Percentiles rank a stretch among this genome's conserved stretches.
These are phyloP conservation scores for Hipparchia sbordonii DNA, from an alignment of 2,888 invertebrate species.

Conservation along the genomic window DNA sequence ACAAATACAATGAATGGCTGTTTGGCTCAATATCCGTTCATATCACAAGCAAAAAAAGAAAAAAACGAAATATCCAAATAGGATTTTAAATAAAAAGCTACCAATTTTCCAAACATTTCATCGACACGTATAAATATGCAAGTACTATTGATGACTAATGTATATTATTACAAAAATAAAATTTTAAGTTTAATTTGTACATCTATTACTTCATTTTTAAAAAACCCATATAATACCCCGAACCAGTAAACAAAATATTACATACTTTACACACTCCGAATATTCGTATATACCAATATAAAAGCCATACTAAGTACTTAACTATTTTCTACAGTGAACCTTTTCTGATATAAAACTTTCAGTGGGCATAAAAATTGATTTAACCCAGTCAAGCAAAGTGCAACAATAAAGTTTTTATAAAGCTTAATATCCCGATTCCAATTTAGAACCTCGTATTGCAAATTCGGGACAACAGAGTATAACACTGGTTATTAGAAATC, in stretches of 20 bases:
- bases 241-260: constrained; percentile 5
- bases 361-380: constrained; percentile 15
- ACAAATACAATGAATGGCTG: not conserved
- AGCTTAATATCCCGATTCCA: constrained; percentile 17
- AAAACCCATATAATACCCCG: constrained; percentile 13
- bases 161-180: not conserved
- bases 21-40: not conserved
- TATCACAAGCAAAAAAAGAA: not conserved
- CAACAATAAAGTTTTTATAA: constrained; percentile 15
- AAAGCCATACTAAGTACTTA: constrained; percentile 1
- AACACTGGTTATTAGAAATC: constrained; percentile 25
- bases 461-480: constrained; percentile 8
- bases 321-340: constrained; percentile 15
- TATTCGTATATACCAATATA: constrained; percentile 1
- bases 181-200: not conserved
- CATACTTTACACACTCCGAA: not conserved
- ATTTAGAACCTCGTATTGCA: constrained; percentile 23
- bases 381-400: constrained; percentile 20
- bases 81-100: not conserved
- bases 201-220: not conserved
- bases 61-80: too few relatives aligned
- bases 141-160: not conserved
- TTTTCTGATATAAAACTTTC: constrained; percentile 17
- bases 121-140: too few relatives aligned
- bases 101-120: not conserved